A percentile compares a stretch with the other conserved stretches of the same genome.
Evolutionary conservation across 1,140 invertebrate genomes (phyloP).

Genomic region (Leptinotarsa lineolata): DNA sequence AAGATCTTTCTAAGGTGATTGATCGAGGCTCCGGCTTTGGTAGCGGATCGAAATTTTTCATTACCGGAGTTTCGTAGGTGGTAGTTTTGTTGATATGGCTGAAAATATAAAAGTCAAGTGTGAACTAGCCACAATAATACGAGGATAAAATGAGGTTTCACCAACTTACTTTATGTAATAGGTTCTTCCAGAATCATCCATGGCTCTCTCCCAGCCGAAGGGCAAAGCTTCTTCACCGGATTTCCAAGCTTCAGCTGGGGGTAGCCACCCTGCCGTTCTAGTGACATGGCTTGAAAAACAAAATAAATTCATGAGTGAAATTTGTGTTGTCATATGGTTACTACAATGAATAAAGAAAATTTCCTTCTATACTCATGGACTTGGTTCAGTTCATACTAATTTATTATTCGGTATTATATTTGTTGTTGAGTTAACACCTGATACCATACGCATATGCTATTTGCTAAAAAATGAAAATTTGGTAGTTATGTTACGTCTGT

Average conservation of each 20-base stretch:
- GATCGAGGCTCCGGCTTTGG: conserved; percentile 75
- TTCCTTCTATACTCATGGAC: too few species aligned
- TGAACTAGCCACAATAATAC: not conserved
- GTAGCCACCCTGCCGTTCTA: conserved; percentile 81
- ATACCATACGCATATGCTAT: too few species aligned
- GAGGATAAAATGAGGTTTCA: not conserved
- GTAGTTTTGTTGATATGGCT: conserved; percentile 91
- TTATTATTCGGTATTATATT: too few species aligned
- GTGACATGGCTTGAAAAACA: conserved; percentile 59
- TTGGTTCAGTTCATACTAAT: too few species aligned
- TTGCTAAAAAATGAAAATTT: too few species aligned
- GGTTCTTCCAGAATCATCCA: conserved; percentile 75
- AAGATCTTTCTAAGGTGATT: conserved; percentile 72
- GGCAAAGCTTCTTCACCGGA: conserved; percentile 66
- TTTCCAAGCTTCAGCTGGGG: conserved; percentile 79
- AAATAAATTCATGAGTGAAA: not conserved
- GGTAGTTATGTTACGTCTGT: too few species aligned
- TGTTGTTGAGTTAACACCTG: too few species aligned
- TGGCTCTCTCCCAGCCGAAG: conserved; percentile 87
- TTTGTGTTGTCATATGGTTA: too few species aligned
- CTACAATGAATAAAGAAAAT: too few species aligned
- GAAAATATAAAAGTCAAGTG: conserved; percentile 44
- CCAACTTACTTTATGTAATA: conserved; percentile 90
- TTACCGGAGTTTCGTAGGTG: conserved; percentile 76
- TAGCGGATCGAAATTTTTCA: conserved; percentile 59